These are phyloP conservation scores for Trichacis sp. DNA, from an alignment of 2,888 invertebrate genomes.

Conservation along the genomic window DNA sequence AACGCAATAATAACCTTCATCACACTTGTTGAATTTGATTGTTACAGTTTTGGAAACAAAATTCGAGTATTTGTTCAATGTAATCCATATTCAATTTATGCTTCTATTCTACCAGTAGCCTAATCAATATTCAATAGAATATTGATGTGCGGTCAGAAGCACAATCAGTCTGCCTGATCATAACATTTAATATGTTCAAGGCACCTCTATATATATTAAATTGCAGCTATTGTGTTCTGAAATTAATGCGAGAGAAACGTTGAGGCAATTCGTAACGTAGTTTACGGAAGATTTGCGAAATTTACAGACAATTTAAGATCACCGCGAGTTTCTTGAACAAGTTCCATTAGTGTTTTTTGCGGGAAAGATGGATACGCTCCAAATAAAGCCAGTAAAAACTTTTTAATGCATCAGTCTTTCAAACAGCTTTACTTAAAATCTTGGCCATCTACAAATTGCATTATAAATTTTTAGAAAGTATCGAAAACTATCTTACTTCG, in stretches of 20 bases:
- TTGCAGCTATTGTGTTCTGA: not conserved
- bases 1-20: no score
- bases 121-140: slow-evolving; percentile 7
- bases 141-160: not conserved
- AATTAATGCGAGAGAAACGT: not conserved
- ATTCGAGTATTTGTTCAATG: not conserved
- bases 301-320: not conserved
- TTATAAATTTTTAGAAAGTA: no score
- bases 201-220: not conserved
- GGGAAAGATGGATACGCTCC: not conserved
- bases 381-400: not conserved
- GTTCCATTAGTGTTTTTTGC: not conserved
- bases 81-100: not conserved
- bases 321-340: not conserved
- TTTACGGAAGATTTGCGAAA: not conserved
- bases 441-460: not conserved
- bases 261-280: not conserved
- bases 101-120: not conserved
- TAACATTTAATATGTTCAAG: not conserved
- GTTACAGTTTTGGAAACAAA: no score
- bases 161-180: not conserved
- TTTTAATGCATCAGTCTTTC: not conserved
- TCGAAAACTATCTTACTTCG: no score
- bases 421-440: not conserved
- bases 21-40: no score